Evolutionary conservation across 1,140 invertebrate genomes (phyloP), one percentile per base, ranked within the genome.

Genomic region (Reticulitermes speratus): DNA sequence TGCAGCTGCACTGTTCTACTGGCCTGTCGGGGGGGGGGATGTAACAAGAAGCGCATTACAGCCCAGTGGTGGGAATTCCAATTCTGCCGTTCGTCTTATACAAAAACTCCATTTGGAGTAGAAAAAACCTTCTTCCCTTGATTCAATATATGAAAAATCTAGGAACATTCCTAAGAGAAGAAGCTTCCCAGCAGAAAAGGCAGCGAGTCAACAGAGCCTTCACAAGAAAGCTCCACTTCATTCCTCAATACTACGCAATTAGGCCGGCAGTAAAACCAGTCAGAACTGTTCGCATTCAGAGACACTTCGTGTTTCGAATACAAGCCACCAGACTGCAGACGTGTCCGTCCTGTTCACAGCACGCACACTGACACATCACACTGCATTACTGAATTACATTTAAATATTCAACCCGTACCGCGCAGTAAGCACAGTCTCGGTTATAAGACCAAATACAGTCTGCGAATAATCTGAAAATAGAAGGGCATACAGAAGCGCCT

Each of bases 131-230:
- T 75, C 65, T 30, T 30, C 14, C 65, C 65, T n/a, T 75, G 65
- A 75, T 75, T 75, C 65, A 75, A 30, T 30, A 30, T 75, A 75
- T 75, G 65, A 75, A 75, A 30, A 75, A 75, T 75, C 65, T 75
- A 75, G 8, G 65, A 30, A 75, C 25, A 65, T 25, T 23, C 59
- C 21, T 65, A 75, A 75, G n/a, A 75, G 65, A 69, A 69, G n/a
- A 30, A n/a, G n/a, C 25, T n/a, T n/a, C 9, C 65, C n/a, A 65
- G 65, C n/a, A 30, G n/a, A 30, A 75, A 30, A 30, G 65, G 19
- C 25, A 75, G 25, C 25, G n/a, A 75, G n/a, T 75, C n/a, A 69
- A 3, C 12, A 25, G 19, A 69, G 25, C 19, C 6, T 69, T 69
- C 65, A 30, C 25, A 75, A 75, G 5, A 9, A 75, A 75, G 65